These are phyloP conservation scores for Bombus sylvicola DNA, from an alignment of 1,140 invertebrate genomes.

Conservation along the genomic window DNA sequence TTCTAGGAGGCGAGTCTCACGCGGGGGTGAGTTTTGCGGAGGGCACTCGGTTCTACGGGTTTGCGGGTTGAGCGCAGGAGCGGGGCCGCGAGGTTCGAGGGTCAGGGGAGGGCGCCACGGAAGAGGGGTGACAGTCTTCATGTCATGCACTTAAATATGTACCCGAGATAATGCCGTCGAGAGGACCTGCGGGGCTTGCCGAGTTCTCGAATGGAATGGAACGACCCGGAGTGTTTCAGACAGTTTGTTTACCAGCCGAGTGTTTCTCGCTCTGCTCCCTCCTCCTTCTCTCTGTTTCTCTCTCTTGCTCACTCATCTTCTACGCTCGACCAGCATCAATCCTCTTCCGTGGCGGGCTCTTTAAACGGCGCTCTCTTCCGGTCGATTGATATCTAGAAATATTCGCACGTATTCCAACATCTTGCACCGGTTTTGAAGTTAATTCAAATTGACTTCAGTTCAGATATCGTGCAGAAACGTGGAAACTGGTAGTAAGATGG, in stretches of 20 bases:
- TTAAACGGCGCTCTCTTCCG: conserved; percentile 50
- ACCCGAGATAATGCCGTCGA: conserved; percentile 81
- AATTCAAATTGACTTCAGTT: no score
- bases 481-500: no score
- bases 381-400: conserved; percentile 55
- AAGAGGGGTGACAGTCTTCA: conserved; percentile 73
- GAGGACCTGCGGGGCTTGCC: conserved; percentile 72
- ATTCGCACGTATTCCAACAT: neutral
- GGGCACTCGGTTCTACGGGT: conserved; percentile 47
- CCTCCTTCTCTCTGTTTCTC: conserved; percentile 2
- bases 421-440: neutral
- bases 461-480: no score
- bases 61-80: conserved; percentile 42
- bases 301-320: conserved; percentile 12
- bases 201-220: conserved; percentile 73
- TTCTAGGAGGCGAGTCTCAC: conserved; percentile 68
- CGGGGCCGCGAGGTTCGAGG: conserved; percentile 29
- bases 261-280: conserved; percentile 57
- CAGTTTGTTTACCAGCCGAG: conserved; percentile 80
- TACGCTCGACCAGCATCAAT: conserved; percentile 22
- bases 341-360: conserved; percentile 38
- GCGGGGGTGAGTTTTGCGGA: conserved; percentile 64
- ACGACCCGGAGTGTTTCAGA: conserved; percentile 79
- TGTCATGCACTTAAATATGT: conserved; percentile 81
- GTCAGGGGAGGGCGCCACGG: conserved; percentile 40